These are phyloP conservation scores for Teleopsis dalmanni DNA, from an alignment of 1,140 invertebrate species.

Conservation along the genomic window DNA sequence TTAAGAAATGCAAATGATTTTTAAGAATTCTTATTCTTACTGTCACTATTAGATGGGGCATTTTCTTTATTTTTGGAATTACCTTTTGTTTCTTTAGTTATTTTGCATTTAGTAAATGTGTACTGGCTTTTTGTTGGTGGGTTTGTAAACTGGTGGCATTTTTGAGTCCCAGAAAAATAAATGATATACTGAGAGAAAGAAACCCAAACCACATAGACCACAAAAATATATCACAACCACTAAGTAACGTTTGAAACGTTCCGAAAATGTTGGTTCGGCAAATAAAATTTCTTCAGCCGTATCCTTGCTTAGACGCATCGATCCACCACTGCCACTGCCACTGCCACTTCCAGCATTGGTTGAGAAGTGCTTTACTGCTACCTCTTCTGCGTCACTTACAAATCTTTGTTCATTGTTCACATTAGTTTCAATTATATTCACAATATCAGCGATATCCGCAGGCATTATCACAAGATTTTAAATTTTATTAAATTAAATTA, in stretches of 20 bases:
- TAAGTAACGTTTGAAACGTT: slow-evolving; percentile 33
- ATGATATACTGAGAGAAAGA: slow-evolving; percentile 36
- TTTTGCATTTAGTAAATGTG: slow-evolving; percentile 8
- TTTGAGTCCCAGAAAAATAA: slow-evolving; percentile 41
- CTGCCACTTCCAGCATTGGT: not conserved
- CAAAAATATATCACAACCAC: slow-evolving; percentile 35
- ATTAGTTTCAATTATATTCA: slow-evolving; percentile 34
- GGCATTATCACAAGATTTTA: not conserved
- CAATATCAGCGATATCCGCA: slow-evolving; percentile 31
- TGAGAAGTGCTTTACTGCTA: too few relatives aligned
- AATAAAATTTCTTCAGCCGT: slow-evolving; percentile 32
- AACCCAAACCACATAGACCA: slow-evolving; percentile 32
- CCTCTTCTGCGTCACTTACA: not conserved
- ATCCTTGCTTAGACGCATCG: too few relatives aligned
- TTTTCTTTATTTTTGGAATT: not conserved
- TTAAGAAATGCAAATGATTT: too few relatives aligned
- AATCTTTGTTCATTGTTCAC: slow-evolving; percentile 8
- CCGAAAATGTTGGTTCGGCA: slow-evolving; percentile 32
- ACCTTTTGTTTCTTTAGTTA: not conserved
- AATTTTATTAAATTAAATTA: not conserved
- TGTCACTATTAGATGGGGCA: not conserved
- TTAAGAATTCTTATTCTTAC: not conserved
- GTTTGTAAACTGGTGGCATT: slow-evolving; percentile 38
- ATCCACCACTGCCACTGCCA: not conserved
- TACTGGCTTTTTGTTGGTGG: slow-evolving; percentile 9